Conservation (phyloP, 2,113 vertebrate species). For the Pontoporia blainvillei region DNA sequence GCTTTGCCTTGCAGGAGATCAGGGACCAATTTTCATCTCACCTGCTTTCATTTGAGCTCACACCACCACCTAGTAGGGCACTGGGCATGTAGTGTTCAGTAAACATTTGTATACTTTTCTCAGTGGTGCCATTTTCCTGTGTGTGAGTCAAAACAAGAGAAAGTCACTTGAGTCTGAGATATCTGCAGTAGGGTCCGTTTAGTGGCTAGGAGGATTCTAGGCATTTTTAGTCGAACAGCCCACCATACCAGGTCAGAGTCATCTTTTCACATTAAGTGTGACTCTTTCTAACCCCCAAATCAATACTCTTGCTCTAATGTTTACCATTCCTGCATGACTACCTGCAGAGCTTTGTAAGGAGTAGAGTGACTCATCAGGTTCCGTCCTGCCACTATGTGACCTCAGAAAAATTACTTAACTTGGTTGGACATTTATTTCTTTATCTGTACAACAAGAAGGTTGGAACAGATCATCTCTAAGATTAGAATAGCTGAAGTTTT, state of each 20-base stretch:
- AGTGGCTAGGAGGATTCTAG: background rate
- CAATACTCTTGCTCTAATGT: background rate
- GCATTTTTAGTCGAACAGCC: background rate
- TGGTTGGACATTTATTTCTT: background rate
- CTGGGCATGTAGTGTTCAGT: slow-evolving; percentile 8
- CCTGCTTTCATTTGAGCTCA: slow-evolving; percentile 37
- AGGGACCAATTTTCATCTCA: slow-evolving; percentile 66
- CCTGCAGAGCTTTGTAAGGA: background rate
- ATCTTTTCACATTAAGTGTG: background rate
- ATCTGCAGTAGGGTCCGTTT: background rate
- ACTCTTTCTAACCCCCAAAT: background rate
- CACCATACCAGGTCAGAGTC: background rate
- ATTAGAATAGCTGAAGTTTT: background rate
- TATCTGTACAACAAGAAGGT: background rate
- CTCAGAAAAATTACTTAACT: background rate
- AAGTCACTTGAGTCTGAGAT: background rate
- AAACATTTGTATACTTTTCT: slow-evolving; percentile 60
- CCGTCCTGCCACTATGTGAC: background rate
- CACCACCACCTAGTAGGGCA: background rate
- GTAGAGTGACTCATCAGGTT: background rate
- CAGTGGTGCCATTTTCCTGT: background rate
- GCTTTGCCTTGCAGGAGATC: slow-evolving; percentile 53
- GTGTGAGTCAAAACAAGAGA: slow-evolving; percentile 26
- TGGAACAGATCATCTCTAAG: background rate
- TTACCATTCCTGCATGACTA: background rate